These are phyloP conservation scores for Barnardius zonarius DNA, from an alignment of 2,113 vertebrate species.

Conservation along the genomic window DNA sequence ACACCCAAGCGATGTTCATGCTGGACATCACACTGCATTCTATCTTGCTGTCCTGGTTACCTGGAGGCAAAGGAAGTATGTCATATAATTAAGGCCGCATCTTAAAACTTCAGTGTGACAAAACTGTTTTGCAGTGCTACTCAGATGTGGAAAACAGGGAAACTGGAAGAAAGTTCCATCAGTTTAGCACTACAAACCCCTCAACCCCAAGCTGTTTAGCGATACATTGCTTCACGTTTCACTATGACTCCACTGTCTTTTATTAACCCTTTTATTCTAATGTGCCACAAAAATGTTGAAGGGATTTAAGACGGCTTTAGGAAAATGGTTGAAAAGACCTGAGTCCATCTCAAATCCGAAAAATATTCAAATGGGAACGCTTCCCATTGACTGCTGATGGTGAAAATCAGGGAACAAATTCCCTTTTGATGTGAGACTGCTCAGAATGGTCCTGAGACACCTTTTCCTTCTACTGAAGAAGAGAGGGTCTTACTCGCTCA, in stretches of 20 bases:
- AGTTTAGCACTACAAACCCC: not conserved
- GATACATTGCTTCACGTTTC: not conserved
- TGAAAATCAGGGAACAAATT: not conserved
- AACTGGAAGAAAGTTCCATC: not conserved
- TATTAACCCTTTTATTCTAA: not conserved
- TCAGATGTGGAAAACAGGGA: not conserved
- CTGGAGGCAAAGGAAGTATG: not conserved
- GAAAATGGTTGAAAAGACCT: not conserved
- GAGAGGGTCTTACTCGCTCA: not conserved
- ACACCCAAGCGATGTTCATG: not conserved
- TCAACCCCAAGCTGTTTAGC: not conserved
- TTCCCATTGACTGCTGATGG: not conserved
- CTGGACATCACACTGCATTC: rapidly evolving
- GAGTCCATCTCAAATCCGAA: not conserved
- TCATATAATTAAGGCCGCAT: not conserved
- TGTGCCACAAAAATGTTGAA: not conserved
- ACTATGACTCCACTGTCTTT: not conserved
- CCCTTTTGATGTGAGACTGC: not conserved
- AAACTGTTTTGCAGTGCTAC: not conserved
- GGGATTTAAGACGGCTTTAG: not conserved
- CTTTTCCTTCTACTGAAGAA: not conserved
- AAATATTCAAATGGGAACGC: not conserved
- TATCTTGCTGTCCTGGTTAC: not conserved
- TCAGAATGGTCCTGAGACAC: not conserved
- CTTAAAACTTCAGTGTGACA: not conserved